These are phyloP conservation scores for Batillaria attramentaria DNA, from an alignment of 1,140 invertebrate species.

Conservation along the genomic window DNA sequence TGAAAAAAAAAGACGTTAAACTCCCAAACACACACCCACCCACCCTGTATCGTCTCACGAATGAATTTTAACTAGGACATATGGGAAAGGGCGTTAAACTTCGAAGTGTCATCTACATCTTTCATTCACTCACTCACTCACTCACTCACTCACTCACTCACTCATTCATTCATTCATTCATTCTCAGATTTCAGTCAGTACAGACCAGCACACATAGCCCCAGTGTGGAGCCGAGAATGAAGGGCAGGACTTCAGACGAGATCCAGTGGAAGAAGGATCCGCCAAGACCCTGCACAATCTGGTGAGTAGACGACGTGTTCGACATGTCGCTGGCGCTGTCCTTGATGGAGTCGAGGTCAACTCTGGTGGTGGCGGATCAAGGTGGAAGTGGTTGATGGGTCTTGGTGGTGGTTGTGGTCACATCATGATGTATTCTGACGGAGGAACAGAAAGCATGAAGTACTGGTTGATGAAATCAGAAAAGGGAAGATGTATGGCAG, in stretches of 20 bases:
- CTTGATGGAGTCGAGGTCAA: background rate
- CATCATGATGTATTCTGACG: background rate
- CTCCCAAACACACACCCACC: background rate
- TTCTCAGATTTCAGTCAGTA: too few species aligned
- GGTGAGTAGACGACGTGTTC: background rate
- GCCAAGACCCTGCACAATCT: background rate
- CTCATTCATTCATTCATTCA: background rate
- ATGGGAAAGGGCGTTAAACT: too few species aligned
- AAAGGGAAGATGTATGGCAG: too few species aligned
- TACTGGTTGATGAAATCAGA: too few species aligned
- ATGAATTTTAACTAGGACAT: too few species aligned
- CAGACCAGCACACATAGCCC: background rate
- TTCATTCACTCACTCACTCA: too few species aligned
- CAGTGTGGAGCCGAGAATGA: background rate
- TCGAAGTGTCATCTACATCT: too few species aligned
- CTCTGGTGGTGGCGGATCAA: background rate
- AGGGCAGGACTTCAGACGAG: constrained; percentile 10
- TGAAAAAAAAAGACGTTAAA: too few species aligned
- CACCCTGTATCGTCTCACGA: too few species aligned
- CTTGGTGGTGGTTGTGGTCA: background rate
- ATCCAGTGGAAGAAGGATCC: constrained; percentile 14
- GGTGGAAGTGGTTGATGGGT: background rate
- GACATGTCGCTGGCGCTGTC: background rate
- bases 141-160: background rate
- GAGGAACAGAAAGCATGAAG: background rate